Evolutionary conservation across 2,888 invertebrate species (phyloP).

Genomic region (Thereva unica): DNA sequence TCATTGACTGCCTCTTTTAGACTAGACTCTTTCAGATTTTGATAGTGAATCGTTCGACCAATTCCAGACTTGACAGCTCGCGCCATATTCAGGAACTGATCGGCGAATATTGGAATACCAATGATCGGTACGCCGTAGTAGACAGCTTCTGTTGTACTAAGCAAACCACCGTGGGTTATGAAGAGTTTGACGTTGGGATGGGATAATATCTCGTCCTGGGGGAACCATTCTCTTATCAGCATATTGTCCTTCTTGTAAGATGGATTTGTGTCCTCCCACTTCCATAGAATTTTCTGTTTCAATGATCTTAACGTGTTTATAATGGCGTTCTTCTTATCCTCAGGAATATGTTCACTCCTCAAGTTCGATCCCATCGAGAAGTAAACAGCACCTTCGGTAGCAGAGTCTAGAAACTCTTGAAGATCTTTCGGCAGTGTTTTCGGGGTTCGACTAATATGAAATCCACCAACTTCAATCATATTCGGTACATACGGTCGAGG

Average conservation of each 20-base stretch:
- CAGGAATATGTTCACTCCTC: conserved; percentile 48
- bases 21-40: conserved; percentile 50
- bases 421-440: conserved; percentile 53
- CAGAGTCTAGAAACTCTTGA: conserved; percentile 54
- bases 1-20: conserved; percentile 46
- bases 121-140: conserved; percentile 57
- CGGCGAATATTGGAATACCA: conserved; percentile 55
- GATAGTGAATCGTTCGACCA: conserved; percentile 53
- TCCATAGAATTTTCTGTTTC: conserved; percentile 59
- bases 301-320: conserved; percentile 40
- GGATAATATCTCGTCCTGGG: conserved; percentile 55
- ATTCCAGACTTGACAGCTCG: conserved; percentile 57
- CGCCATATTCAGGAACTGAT: conserved; percentile 58
- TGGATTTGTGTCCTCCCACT: conserved; percentile 54
- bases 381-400: conserved; percentile 58
- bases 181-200: conserved; percentile 60
- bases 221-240: conserved; percentile 53
- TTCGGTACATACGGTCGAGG: conserved; percentile 56
- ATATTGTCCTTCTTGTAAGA: conserved; percentile 48
- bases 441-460: conserved; percentile 53
- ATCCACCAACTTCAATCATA: conserved; percentile 57
- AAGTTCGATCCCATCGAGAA: conserved; percentile 60
- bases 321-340: conserved; percentile 19
- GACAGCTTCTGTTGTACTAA: conserved; percentile 59
- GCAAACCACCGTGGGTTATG: conserved; percentile 62